These are phyloP conservation scores for Protobothrops flavoviridis DNA, from an alignment of 2,113 vertebrate species.

Conservation along the genomic window DNA sequence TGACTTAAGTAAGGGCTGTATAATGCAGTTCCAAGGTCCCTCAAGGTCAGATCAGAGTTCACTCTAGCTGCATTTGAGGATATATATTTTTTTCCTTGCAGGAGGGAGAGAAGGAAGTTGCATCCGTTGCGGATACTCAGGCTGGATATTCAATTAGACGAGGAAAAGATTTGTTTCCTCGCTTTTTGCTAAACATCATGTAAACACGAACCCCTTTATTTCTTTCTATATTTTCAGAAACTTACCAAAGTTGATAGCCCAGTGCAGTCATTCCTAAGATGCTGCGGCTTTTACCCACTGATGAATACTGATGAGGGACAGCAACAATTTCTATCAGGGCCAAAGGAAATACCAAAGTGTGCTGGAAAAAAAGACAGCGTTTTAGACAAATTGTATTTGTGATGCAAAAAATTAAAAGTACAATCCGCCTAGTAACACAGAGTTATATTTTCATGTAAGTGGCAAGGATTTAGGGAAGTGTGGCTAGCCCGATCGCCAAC, in stretches of 20 bases:
- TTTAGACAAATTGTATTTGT: neutral
- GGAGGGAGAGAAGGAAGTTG: neutral
- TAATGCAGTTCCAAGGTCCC: slow-evolving; percentile 18
- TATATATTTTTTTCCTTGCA: neutral
- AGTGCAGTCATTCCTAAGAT: slow-evolving; percentile 40
- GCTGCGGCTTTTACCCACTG: slow-evolving; percentile 65
- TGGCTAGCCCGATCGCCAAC: neutral
- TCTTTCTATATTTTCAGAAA: neutral
- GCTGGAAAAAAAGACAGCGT: slow-evolving; percentile 58
- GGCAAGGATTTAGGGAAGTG: neutral
- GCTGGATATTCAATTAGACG: neutral
- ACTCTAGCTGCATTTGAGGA: neutral
- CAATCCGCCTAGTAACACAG: no score
- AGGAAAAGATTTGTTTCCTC: neutral
- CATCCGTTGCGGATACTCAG: neutral
- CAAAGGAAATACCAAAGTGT: slow-evolving; percentile 64
- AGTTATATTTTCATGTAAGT: neutral
- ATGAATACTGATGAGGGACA: slow-evolving; percentile 63
- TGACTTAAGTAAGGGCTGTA: slow-evolving; percentile 2
- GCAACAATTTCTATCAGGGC: slow-evolving; percentile 63
- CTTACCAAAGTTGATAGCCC: slow-evolving; percentile 72
- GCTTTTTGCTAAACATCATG: neutral
- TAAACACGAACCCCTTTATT: neutral
- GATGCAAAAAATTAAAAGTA: fast-evolving
- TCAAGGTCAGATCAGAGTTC: neutral